Conservation (phyloP, 2,888 invertebrate genomes). For the Plagodis pulveraria region DNA sequence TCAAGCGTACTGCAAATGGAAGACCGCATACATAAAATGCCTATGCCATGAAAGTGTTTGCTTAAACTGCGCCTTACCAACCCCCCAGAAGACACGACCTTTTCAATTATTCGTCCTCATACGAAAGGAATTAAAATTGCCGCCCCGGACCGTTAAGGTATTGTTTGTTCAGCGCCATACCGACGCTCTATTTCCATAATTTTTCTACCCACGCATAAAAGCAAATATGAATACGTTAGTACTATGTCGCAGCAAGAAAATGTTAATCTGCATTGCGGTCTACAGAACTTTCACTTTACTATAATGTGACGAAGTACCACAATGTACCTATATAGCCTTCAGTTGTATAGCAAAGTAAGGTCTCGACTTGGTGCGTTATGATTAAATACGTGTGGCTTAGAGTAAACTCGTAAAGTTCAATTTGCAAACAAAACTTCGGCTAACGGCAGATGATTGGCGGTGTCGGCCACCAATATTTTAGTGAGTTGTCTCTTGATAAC, state of each 20-base stretch:
- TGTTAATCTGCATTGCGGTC: background rate
- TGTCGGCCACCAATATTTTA: conserved; percentile 40
- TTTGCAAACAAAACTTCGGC: conserved; percentile 45
- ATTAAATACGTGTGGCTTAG: conserved; percentile 37
- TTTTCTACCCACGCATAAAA: conserved; percentile 42
- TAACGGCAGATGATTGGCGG: conserved; percentile 41
- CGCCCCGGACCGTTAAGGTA: conserved; percentile 70
- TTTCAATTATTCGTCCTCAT: conserved; percentile 52
- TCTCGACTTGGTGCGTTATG: conserved; percentile 15
- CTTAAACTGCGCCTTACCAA: conserved; percentile 24
- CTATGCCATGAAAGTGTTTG: background rate
- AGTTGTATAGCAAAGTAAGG: conserved; percentile 11
- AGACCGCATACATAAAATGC: background rate
- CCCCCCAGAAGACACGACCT: conserved; percentile 39
- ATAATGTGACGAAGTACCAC: conserved; percentile 11
- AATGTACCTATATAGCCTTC: background rate
- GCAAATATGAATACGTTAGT: conserved; percentile 35
- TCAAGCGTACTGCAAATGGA: no score
- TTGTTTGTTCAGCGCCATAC: conserved; percentile 59
- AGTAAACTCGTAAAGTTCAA: conserved; percentile 53
- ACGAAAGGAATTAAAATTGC: conserved; percentile 66
- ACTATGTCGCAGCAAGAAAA: conserved; percentile 11
- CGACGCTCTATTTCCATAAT: conserved; percentile 77
- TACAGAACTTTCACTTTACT: background rate
- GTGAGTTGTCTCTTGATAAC: conserved; percentile 14